Evolutionary conservation across 2,797 vertebrate genomes (phyloP).

Genomic region (Petrocephalus sullivani): DNA sequence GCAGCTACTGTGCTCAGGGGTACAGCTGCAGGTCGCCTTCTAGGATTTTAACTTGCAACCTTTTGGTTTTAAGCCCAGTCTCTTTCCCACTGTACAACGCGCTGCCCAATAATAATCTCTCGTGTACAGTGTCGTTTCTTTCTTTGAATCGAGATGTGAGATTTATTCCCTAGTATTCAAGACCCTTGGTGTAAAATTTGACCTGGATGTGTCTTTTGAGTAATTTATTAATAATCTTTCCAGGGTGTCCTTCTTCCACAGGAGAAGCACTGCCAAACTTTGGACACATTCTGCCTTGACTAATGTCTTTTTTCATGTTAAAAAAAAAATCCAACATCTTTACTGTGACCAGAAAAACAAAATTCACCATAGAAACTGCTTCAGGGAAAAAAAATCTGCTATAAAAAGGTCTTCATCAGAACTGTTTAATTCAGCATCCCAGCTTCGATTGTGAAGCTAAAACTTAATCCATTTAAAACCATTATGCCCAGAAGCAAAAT

Average conservation of each 20-base stretch:
- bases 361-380: neutral
- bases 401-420: neutral
- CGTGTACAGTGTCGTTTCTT: neutral
- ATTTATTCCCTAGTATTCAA: constrained; percentile 16
- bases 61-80: neutral
- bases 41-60: constrained; percentile 3
- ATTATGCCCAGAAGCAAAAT: neutral
- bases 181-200: constrained; percentile 11
- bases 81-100: neutral
- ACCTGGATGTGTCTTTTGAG: constrained; percentile 17
- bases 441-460: neutral
- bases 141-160: constrained; percentile 18
- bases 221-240: constrained; percentile 17
- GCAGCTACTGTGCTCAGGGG: neutral
- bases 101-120: constrained; percentile 9
- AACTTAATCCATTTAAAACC: neutral
- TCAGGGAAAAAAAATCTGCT: neutral
- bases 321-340: neutral
- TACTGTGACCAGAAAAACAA: neutral
- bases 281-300: constrained; percentile 10
- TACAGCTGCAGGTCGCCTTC: neutral
- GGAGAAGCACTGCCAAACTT: neutral
- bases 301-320: neutral
- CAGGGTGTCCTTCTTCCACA: constrained; percentile 3
- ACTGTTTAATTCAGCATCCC: neutral